Evolutionary conservation across 2,888 invertebrate species (phyloP).

Genomic region (Drosophila quinaria): DNA sequence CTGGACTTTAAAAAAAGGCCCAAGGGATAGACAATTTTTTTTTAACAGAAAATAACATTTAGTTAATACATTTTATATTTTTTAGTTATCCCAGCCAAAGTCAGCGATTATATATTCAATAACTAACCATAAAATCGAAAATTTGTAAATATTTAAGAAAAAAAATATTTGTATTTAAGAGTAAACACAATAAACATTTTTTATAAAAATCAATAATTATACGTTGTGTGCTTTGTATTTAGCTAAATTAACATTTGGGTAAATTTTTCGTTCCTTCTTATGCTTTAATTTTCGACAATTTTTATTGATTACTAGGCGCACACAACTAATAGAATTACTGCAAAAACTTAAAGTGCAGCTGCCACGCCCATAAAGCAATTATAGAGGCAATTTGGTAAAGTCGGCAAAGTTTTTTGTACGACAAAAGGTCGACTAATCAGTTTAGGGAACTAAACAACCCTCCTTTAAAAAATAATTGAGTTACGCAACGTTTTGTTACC

Average conservation of each 20-base stretch:
- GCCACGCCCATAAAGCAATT: constrained; percentile 55
- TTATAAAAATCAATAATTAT: not conserved
- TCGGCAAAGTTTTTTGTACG: constrained; percentile 7
- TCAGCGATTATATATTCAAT: no score
- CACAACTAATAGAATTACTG: constrained; percentile 22
- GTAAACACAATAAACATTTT: no score
- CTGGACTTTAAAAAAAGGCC: no score
- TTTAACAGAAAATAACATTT: no score
- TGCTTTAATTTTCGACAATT: not conserved
- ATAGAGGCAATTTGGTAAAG: constrained; percentile 57
- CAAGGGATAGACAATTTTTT: no score
- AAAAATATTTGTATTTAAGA: no score
- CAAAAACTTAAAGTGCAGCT: constrained; percentile 32
- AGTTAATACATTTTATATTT: no score
- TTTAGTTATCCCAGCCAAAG: no score
- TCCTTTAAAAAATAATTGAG: constrained; percentile 53
- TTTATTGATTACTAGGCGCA: not conserved
- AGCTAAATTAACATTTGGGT: no score
- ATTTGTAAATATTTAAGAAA: no score
- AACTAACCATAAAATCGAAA: no score
- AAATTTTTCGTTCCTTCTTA: not conserved
- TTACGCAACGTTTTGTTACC: constrained; percentile 48
- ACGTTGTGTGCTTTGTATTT: not conserved
- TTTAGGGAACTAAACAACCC: constrained; percentile 51
- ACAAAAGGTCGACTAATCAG: constrained; percentile 62